Base-by-base conservation (phyloP, 2,797 vertebrate genomes). In the Pteropus rufus region DNA sequence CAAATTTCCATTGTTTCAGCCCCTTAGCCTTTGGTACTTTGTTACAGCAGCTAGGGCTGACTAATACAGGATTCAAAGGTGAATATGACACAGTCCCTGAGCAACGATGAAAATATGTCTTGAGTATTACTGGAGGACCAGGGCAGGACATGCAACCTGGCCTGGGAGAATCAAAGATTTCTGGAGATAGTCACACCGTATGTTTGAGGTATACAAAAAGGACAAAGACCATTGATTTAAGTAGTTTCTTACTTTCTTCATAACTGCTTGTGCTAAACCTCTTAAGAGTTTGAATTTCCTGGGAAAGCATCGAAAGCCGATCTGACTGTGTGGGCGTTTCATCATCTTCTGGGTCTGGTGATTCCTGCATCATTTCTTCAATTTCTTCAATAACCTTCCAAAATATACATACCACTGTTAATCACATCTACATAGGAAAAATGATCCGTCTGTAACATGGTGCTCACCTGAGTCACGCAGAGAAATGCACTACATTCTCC, bases 351-450 rank as follows among this genome's bases (percentile, higher is more conserved):
- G 99, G 99, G 96, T 99, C 99, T 12, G 99, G 99, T 1, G 99
- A 99, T 97, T 99, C 99, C 97, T 99, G 99, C 99, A 99, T 99
- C 99, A 99, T 99, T 98, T 99, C 99, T 96, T 99, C 99, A 52
- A 99, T 99, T 98, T 99, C 99, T 98, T 99, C 99, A 70, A 99
- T 99, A 93, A 99, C 99, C 99, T 99, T 97, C 21, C 82, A 95
- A 95, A 96, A 98, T 93, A 79, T 0, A 97, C 34, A 95, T 2
- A 36, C 31, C 21, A 24, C 26, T 79, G 11, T 97, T 95, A 93
- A 41, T 73, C 60, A 76, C 10, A 81, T 49, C 49, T 8, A 49
- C 2, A 41, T 0, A 8, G 18, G 14, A 26, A 82, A 85, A 72
- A 79, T 0, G 1, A 58, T 16, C 49, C 23, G 0, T 12, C 31